These are phyloP conservation scores for Nycticorax nycticorax DNA, from an alignment of 2,113 vertebrate genomes.

Conservation along the genomic window DNA sequence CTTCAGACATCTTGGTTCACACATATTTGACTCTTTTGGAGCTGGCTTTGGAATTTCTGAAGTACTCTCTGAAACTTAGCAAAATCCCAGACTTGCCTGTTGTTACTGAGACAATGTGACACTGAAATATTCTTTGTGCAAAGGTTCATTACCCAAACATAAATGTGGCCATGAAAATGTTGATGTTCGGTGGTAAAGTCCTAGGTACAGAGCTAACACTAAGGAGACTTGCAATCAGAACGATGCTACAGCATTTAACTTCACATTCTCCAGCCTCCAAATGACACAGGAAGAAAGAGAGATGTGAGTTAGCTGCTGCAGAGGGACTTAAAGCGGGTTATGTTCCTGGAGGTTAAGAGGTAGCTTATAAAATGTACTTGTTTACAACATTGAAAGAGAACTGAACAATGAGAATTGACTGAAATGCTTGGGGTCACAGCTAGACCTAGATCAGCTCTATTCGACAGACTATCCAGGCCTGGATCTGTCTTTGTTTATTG, in stretches of 20 bases:
- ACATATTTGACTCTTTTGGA: background rate
- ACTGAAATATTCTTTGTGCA: background rate
- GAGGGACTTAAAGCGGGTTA: background rate
- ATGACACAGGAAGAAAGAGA: background rate
- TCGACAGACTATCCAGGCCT: background rate
- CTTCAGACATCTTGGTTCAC: background rate
- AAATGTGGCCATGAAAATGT: background rate
- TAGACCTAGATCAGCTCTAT: background rate
- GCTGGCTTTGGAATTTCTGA: background rate
- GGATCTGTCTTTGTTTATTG: background rate
- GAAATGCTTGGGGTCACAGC: background rate
- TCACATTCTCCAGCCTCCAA: background rate
- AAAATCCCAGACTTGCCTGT: background rate
- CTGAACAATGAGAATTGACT: background rate
- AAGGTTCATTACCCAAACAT: background rate
- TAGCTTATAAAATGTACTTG: background rate
- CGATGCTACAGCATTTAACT: background rate
- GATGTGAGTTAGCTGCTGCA: background rate
- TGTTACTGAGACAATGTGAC: background rate
- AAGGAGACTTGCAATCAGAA: background rate
- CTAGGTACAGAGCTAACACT: background rate
- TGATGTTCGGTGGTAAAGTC: background rate
- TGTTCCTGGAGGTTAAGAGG: background rate
- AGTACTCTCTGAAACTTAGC: background rate
- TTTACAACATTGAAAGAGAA: background rate